Evolutionary conservation across 2,113 vertebrate species (phyloP).

Genomic region (Microtus ochrogaster): DNA sequence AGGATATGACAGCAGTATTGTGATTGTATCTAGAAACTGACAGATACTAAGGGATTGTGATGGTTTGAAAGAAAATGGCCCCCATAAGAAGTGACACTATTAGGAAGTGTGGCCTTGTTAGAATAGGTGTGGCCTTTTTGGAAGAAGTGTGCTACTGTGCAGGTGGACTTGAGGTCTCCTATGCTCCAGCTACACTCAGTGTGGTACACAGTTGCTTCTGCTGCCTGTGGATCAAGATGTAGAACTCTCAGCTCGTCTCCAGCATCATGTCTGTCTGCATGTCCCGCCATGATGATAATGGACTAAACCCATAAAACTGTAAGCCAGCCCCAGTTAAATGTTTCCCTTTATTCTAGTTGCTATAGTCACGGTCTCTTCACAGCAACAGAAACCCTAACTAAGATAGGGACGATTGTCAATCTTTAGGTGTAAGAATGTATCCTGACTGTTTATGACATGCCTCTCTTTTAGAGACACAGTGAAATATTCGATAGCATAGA

Average conservation of each 20-base stretch:
- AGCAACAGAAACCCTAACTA: neutral
- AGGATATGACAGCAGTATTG: neutral
- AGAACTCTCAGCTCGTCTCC: neutral
- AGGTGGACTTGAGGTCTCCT: neutral
- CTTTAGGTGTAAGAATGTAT: slow-evolving; percentile 20
- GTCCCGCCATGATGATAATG: neutral
- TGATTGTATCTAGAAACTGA: slow-evolving; percentile 16
- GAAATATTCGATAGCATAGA: neutral
- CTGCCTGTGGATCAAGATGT: neutral
- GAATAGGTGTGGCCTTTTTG: neutral
- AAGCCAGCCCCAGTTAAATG: neutral
- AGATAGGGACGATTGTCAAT: neutral
- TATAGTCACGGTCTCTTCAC: neutral
- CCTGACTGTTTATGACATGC: neutral
- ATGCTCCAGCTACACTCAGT: neutral
- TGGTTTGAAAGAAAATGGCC: neutral
- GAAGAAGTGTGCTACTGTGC: neutral
- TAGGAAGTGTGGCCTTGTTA: neutral
- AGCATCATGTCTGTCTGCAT: neutral
- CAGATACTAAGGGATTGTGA: neutral
- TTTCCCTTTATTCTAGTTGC: neutral
- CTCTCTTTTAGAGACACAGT: neutral
- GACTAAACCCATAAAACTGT: neutral
- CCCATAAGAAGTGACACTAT: neutral
- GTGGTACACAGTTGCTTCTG: neutral